A percentile compares a stretch with the other conserved stretches of the same genome.
Conservation (phyloP, 1,140 invertebrate species). For the Leptinotarsa lineolata region DNA sequence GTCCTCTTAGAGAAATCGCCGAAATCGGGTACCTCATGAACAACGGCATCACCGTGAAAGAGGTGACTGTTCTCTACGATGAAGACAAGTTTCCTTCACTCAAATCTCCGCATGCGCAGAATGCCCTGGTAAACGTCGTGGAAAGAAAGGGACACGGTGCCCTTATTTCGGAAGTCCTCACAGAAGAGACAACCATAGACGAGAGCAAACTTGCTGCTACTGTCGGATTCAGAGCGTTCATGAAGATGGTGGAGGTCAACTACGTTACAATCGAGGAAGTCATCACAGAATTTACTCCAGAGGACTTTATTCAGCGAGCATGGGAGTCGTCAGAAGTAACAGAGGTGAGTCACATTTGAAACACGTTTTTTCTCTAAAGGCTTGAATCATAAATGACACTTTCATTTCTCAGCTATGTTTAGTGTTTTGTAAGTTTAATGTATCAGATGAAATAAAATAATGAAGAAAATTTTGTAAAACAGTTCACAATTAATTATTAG, state of each 20-base stretch:
- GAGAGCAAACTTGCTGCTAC: constrained; percentile 75
- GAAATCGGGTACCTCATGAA: constrained; percentile 77
- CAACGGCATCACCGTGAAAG: constrained; percentile 73
- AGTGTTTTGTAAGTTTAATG: too few species aligned
- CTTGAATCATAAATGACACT: too few species aligned
- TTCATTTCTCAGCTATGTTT: too few species aligned
- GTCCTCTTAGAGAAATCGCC: constrained; percentile 76
- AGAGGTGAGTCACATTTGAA: constrained; percentile 60
- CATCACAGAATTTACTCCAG: constrained; percentile 76
- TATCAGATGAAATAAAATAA: too few species aligned
- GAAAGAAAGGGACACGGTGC: constrained; percentile 79
- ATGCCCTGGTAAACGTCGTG: constrained; percentile 78
- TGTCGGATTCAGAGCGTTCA: constrained; percentile 80
- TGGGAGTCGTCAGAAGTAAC: constrained; percentile 74
- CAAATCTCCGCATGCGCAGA: constrained; percentile 76
- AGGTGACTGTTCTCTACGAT: constrained; percentile 77
- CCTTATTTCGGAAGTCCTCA: constrained; percentile 77
- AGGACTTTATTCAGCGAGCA: constrained; percentile 77
- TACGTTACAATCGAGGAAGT: constrained; percentile 82
- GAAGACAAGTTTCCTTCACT: constrained; percentile 78
- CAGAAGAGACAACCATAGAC: constrained; percentile 75
- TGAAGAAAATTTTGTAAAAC: too few species aligned
- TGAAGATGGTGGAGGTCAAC: constrained; percentile 80
- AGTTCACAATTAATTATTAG: too few species aligned
- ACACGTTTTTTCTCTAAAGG: too few species aligned